Conservation (phyloP, 2,113 vertebrate species). For the Recurvirostra avosetta region DNA sequence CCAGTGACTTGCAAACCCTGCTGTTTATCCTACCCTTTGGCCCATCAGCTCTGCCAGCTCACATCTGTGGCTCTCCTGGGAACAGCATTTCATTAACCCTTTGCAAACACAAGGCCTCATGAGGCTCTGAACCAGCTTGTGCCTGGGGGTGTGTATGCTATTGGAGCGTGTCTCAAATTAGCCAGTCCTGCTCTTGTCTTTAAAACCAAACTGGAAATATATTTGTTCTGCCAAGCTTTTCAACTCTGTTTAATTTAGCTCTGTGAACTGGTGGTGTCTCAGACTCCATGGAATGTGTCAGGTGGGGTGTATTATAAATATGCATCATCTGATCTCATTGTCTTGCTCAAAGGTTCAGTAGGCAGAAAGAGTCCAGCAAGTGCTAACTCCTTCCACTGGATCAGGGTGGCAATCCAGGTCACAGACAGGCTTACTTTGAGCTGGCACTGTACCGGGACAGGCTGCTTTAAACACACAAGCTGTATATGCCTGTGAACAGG, state of each 20-base stretch:
- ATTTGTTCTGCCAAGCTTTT: conserved; percentile 60
- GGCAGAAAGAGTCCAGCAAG: background rate
- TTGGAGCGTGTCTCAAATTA: background rate
- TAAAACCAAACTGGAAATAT: background rate
- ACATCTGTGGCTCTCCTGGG: background rate
- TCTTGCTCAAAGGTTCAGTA: background rate
- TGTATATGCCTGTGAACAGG: background rate
- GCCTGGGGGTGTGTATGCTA: background rate
- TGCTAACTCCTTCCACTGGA: background rate
- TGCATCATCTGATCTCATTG: conserved; percentile 15
- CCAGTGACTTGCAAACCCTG: background rate
- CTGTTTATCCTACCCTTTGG: background rate
- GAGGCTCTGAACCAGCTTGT: background rate
- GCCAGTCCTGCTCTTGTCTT: conserved; percentile 11
- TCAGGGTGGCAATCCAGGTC: background rate
- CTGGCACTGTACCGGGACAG: background rate
- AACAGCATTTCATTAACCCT: conserved; percentile 10
- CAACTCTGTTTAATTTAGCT: conserved; percentile 52
- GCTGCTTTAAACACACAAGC: background rate
- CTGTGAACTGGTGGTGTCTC: conserved; percentile 24
- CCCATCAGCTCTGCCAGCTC: background rate
- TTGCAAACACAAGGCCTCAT: background rate
- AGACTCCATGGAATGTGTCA: conserved; percentile 56
- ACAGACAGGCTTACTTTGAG: background rate
- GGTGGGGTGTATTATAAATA: conserved; percentile 45